Evolutionary conservation across 2,797 vertebrate genomes (phyloP).

Genomic region (Gallinago nigripennis): DNA sequence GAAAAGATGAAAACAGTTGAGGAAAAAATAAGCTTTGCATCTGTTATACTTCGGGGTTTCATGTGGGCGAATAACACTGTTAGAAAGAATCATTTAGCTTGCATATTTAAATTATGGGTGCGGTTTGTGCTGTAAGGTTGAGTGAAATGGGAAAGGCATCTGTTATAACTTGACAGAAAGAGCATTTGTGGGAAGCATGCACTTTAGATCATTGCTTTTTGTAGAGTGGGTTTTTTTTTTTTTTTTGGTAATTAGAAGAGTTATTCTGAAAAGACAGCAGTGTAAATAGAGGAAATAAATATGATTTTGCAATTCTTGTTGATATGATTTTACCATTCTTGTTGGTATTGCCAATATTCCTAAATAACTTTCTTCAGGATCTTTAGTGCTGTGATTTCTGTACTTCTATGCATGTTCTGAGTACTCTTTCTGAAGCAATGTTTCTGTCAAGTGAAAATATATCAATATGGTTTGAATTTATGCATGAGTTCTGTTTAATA

Average conservation of each 20-base stretch:
- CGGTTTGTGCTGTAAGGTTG: slow-evolving; percentile 19
- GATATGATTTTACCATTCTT: neutral
- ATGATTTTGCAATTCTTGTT: neutral
- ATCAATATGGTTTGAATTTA: neutral
- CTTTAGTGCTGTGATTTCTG: neutral
- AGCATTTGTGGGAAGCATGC: neutral
- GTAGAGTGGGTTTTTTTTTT: too few relatives aligned
- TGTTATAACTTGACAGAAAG: slow-evolving; percentile 42
- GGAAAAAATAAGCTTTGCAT: slow-evolving; percentile 40
- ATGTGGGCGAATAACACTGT: slow-evolving; percentile 51
- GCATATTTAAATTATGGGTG: slow-evolving; percentile 51
- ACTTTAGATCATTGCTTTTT: neutral
- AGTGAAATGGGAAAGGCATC: slow-evolving; percentile 27
- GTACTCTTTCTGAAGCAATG: neutral
- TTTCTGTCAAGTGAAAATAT: neutral
- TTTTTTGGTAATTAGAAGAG: neutral
- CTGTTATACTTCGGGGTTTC: slow-evolving; percentile 51
- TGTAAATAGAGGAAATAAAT: neutral
- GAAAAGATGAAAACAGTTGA: slow-evolving; percentile 36
- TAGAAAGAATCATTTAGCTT: slow-evolving; percentile 46
- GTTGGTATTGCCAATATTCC: neutral
- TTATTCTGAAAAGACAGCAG: neutral
- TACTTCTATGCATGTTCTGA: neutral
- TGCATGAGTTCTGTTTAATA: neutral
- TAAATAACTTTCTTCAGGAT: neutral